Conservation (phyloP, 2,797 vertebrate species). For the Threskiornis aethiopicus region DNA sequence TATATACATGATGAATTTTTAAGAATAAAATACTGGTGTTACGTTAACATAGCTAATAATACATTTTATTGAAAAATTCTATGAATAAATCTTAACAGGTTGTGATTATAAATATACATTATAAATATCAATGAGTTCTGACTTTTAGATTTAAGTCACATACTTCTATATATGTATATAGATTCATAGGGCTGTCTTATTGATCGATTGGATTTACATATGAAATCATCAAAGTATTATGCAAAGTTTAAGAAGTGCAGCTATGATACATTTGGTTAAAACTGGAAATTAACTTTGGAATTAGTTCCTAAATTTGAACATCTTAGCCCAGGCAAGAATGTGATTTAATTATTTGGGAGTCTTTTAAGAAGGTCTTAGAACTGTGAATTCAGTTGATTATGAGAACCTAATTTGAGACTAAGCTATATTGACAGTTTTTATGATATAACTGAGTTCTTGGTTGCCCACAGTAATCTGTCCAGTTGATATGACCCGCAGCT, state of each 20-base stretch:
- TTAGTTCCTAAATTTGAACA: constrained; percentile 28
- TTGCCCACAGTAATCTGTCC: background rate
- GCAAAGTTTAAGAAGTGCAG: background rate
- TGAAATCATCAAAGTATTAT: constrained; percentile 7
- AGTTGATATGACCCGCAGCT: background rate
- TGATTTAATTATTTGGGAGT: constrained; percentile 15
- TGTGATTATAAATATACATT: background rate
- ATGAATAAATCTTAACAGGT: background rate
- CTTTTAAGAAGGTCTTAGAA: background rate
- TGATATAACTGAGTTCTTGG: background rate
- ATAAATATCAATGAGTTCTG: background rate
- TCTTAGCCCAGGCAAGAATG: background rate
- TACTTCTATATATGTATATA: background rate
- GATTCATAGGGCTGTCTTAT: background rate
- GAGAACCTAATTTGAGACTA: background rate
- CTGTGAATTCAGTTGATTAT: background rate
- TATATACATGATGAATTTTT: background rate
- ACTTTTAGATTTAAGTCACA: background rate
- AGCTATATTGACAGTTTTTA: background rate
- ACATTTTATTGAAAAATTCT: background rate
- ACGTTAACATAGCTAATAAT: background rate
- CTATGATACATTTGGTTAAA: background rate
- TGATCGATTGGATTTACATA: constrained; percentile 12
- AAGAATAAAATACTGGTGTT: background rate
- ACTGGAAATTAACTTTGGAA: constrained; percentile 30